These are phyloP conservation scores for Pseudoips prasinana DNA, from an alignment of 2,888 invertebrate genomes.

Conservation along the genomic window DNA sequence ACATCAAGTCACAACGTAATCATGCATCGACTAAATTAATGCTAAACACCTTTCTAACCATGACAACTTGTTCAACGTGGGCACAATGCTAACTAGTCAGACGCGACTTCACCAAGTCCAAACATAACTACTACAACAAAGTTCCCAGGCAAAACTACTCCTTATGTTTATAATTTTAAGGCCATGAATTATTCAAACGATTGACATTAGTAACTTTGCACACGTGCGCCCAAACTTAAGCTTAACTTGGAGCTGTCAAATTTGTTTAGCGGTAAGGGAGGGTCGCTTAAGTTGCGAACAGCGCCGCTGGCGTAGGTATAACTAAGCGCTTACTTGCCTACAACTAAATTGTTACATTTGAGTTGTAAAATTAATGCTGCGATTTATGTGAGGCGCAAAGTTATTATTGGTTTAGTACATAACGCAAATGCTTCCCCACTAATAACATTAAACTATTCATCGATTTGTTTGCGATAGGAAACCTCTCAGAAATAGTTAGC, in stretches of 20 bases:
- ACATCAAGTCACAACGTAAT: slow-evolving; percentile 26
- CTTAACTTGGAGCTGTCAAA: slow-evolving; percentile 80
- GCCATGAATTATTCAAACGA: slow-evolving; percentile 7
- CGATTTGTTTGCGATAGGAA: slow-evolving; percentile 41
- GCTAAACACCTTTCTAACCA: slow-evolving; percentile 76
- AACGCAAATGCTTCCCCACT: slow-evolving; percentile 28
- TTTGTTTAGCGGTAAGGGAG: slow-evolving; percentile 79
- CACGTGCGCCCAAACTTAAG: slow-evolving; percentile 68
- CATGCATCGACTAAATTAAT: slow-evolving; percentile 44
- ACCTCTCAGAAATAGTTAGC: slow-evolving; percentile 56
- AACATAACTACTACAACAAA: slow-evolving; percentile 27
- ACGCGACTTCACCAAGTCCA: slow-evolving; percentile 56
- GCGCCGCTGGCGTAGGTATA: slow-evolving; percentile 71
- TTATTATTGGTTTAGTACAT: slow-evolving; percentile 42
- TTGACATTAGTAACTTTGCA: slow-evolving; percentile 43
- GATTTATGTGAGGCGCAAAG: slow-evolving; percentile 65
- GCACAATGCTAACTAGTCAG: slow-evolving; percentile 75
- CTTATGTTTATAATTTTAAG: slow-evolving; percentile 29
- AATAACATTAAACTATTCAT: slow-evolving; percentile 30
- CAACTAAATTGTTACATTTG: slow-evolving; percentile 78
- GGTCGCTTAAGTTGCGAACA: slow-evolving; percentile 69
- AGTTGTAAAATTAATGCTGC: slow-evolving; percentile 75
- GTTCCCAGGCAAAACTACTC: slow-evolving; percentile 12
- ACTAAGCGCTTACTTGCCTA: slow-evolving; percentile 76
- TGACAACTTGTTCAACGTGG: slow-evolving; percentile 73